A percentile compares a stretch with the other conserved stretches of the same genome.
Evolutionary conservation across 2,113 vertebrate genomes (phyloP).

Genomic region (Ciconia stormi): DNA sequence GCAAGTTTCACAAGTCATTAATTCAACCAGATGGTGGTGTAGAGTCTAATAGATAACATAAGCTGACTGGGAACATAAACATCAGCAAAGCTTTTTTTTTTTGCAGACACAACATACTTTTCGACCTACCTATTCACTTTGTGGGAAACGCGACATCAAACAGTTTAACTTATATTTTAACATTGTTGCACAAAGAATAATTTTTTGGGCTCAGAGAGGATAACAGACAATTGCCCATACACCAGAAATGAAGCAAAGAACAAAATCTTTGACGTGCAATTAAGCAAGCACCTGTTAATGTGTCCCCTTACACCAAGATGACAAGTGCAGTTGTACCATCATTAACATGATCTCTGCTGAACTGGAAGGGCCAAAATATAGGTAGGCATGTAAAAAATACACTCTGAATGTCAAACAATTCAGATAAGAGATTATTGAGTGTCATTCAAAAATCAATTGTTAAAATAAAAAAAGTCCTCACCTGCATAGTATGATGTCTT

Average conservation of each 20-base stretch:
- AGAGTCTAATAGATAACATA: constrained; percentile 1
- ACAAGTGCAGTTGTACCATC: neutral
- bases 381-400: neutral
- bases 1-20: constrained; percentile 32
- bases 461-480: neutral
- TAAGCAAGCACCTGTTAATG: neutral
- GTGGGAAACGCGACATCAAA: neutral
- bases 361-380: neutral
- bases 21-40: constrained; percentile 32
- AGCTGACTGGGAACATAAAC: constrained; percentile 2
- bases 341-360: neutral
- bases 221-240: neutral
- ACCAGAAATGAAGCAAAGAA: neutral
- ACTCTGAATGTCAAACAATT: neutral
- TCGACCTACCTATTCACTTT: neutral
- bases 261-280: neutral
- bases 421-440: neutral
- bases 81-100: neutral
- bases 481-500: neutral
- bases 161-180: neutral
- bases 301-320: neutral
- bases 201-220: neutral
- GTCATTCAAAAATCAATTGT: neutral
- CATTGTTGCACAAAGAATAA: neutral
- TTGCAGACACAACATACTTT: neutral